Base-by-base conservation (phyloP, 2,113 vertebrate species). In the Herpetotheres cachinnans region DNA sequence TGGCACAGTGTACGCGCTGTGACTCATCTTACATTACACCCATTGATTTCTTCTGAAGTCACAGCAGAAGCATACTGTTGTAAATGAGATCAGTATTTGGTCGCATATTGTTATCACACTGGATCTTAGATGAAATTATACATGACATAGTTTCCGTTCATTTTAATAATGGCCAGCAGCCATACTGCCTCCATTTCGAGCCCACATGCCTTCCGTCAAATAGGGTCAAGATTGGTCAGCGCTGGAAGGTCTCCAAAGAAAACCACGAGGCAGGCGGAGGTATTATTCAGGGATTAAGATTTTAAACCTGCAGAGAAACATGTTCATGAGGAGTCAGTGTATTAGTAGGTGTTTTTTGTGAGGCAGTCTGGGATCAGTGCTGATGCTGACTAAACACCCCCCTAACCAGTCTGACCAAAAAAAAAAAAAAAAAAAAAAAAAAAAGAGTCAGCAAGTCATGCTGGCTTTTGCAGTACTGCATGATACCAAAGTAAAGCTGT, bases 1-100 rank as follows among this genome's bases (percentile, higher is more conserved):
- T 49, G 69, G 76, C 77, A 78, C 50, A 38, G 34, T 5, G 10
- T 71, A 36, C 3, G 9, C 19, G 0, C 9, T 78, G 56, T 76
- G 77, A 91, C 78, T 85, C 83, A 71, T 67, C 74, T 79, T 66
- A 38, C 38, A 36, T 91, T 91, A 82, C 70, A 61, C 13, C 58
- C 83, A 87, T 58, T 46, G 86, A 89, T 81, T 89, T 69, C 61
- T 78, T 30, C 86, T 87, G 72, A 74, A 94, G 89, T 90, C 92
- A 82, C 91, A 79, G 10, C 2, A 6, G 96, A 91, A 92, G 83
- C 70, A 56, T 14, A 8, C 8, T 54, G 36, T 34, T 82, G 49
- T 74, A 72, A 95, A 83, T 94, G 83, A 89, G 81, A 87, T 87
- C 77, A 76, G 72, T 24, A n/a, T 89, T 93, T 72, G 86, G 76